Evolutionary conservation across 1,140 invertebrate genomes (phyloP), one percentile per base, ranked within the genome.

Genomic region (Vanessa tameamea): DNA sequence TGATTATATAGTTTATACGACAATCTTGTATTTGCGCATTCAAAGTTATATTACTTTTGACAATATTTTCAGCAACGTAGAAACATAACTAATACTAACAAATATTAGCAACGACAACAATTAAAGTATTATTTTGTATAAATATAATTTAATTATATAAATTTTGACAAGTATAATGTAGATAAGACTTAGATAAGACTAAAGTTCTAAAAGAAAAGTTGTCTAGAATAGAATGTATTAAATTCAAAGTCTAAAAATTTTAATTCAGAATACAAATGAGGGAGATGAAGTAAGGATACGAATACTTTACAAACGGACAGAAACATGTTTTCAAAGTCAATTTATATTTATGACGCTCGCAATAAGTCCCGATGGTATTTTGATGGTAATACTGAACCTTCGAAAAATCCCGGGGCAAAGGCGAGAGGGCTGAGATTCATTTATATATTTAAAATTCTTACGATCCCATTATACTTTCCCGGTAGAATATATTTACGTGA

Each of bases 261-360:
- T 6, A n/a, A 50, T 50, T 50, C 48, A 50, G 13, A 50, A 15
- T 50, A 50, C 13, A 50, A 50, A 50, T 50, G 13, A 14, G 4
- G 3, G 48, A 50, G 48, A 50, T 15, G n/a, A 50, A n/a, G 48
- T n/a, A 50, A 50, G 48, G 48, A 64, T 47, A 47, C 43, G 63
- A 64, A 64, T 64, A 64, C 63, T 47, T 64, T 64, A 64, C 43
- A 64, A 64, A 64, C 15, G 63, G 31, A 64, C 63, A 64, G 63
- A 64, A 64, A 47, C 63, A 64, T 51, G 64, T 23, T 51, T 64
- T 11, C 23, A 47, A 26, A 51, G 50, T 68, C 65, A 68, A 68
- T 68, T 68, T 68, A 68, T 68, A 68, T 68, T 68, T 68, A 68
- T 68, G 65, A 68, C 65, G 65, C 65, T 55, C 65, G 53, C 65